These are phyloP conservation scores for Macrotrachela quadricornifera DNA, from an alignment of 1,140 invertebrate genomes.

Conservation along the genomic window DNA sequence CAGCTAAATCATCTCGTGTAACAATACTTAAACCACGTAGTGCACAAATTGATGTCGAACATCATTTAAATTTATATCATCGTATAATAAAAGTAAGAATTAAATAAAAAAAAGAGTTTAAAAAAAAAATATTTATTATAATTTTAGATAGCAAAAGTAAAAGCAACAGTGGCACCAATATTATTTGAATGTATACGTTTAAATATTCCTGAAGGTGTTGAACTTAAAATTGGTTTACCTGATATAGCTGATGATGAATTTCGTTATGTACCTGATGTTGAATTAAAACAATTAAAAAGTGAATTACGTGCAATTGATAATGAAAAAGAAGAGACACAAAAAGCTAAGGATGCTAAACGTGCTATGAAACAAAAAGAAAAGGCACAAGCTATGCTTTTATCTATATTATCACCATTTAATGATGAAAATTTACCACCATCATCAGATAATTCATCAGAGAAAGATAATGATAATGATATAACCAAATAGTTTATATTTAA, in stretches of 20 bases:
- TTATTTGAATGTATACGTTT: conserved; percentile 4
- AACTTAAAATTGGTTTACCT: conserved; percentile 7
- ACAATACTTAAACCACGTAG: conserved; percentile 4
- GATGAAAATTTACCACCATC: too few relatives aligned
- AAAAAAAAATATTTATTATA: too few relatives aligned
- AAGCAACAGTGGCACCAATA: conserved; percentile 2
- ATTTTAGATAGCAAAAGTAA: neutral
- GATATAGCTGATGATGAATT: conserved; percentile 13
- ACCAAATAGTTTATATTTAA: too few relatives aligned
- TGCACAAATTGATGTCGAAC: conserved; percentile 4
- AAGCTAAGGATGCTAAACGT: too few relatives aligned
- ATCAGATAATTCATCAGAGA: too few relatives aligned
- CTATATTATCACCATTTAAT: too few relatives aligned
- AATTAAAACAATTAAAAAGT: neutral
- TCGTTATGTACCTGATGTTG: conserved; percentile 15
- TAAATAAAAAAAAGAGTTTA: too few relatives aligned
- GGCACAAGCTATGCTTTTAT: too few relatives aligned
- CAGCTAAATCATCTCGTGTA: neutral
- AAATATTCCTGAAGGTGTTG: conserved; percentile 8
- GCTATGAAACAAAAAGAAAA: too few relatives aligned
- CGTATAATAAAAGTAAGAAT: conserved; percentile 1
- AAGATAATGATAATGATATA: too few relatives aligned
- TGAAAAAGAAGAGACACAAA: too few relatives aligned
- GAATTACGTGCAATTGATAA: too few relatives aligned
- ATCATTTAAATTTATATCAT: conserved; percentile 4